Conservation (phyloP, 35 echinoderm and acorn worm species). For the Patiria miniata region DNA sequence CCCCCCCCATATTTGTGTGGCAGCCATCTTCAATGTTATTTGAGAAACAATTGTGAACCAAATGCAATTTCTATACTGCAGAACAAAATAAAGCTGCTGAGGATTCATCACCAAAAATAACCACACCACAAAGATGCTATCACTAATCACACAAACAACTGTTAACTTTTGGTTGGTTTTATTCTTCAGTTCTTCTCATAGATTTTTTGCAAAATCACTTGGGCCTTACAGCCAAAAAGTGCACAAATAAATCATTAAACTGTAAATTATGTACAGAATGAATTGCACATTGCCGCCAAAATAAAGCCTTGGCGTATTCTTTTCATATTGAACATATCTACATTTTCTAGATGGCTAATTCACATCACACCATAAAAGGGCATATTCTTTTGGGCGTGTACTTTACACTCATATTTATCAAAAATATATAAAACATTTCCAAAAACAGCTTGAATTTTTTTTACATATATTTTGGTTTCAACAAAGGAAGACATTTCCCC, state of each 20-base stretch:
- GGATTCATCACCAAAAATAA: too few relatives aligned
- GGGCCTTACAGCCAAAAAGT: slow-evolving; percentile 5
- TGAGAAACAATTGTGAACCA: too few relatives aligned
- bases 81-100: too few relatives aligned
- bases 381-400: neutral
- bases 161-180: too few relatives aligned
- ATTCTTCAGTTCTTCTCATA: neutral
- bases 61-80: too few relatives aligned
- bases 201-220: neutral
- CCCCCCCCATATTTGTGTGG: too few relatives aligned
- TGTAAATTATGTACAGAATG: slow-evolving; percentile 13
- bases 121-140: too few relatives aligned
- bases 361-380: neutral
- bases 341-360: slow-evolving; percentile 20
- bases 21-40: too few relatives aligned
- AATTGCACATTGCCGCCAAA: slow-evolving; percentile 1
- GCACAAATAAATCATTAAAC: neutral
- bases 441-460: neutral
- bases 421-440: slow-evolving; percentile 26
- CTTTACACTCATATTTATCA: slow-evolving; percentile 20
- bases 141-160: too few relatives aligned
- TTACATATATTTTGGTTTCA: neutral
- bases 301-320: neutral
- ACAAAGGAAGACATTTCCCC: slow-evolving; percentile 2
- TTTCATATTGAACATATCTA: neutral